These are phyloP conservation scores for Dasypolia templi DNA, from an alignment of 2,888 invertebrate genomes.

Conservation along the genomic window DNA sequence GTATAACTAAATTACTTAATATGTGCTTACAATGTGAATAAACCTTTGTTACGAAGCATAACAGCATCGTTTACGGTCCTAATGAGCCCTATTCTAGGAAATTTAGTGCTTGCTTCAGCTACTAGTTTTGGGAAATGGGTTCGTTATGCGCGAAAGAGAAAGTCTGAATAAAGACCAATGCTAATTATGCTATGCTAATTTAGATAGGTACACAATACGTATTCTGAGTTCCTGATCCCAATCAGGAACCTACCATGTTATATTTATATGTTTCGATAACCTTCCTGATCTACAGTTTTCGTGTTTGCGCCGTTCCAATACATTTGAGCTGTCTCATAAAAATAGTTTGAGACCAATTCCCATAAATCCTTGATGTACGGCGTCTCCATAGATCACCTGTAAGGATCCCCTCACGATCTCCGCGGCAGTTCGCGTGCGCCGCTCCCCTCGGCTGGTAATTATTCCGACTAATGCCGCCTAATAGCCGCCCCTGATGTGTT, in stretches of 20 bases:
- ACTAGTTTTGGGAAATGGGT: slow-evolving; percentile 58
- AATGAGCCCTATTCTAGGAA: slow-evolving; percentile 61
- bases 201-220: slow-evolving; percentile 27
- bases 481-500: slow-evolving; percentile 76
- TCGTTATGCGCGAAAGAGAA: slow-evolving; percentile 58
- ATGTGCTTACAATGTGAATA: slow-evolving; percentile 45
- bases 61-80: slow-evolving; percentile 47
- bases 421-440: slow-evolving; percentile 40
- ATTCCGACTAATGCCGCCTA: slow-evolving; percentile 75
- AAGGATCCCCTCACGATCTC: slow-evolving; percentile 41
- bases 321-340: slow-evolving; percentile 45
- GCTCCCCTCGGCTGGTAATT: slow-evolving; percentile 69
- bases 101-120: slow-evolving; percentile 36
- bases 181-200: slow-evolving; percentile 57
- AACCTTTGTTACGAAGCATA: slow-evolving; percentile 52
- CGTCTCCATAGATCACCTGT: slow-evolving; percentile 58
- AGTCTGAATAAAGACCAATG: slow-evolving; percentile 53
- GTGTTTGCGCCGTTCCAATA: slow-evolving; percentile 20
- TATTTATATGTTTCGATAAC: slow-evolving; percentile 8
- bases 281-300: slow-evolving; percentile 26
- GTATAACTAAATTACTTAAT: slow-evolving; percentile 61
- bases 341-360: slow-evolving; percentile 50
- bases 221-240: slow-evolving; percentile 41
- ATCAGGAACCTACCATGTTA: slow-evolving; percentile 29
- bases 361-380: slow-evolving; percentile 49